Evolutionary conservation across 2,888 invertebrate species (phyloP), one percentile per base, ranked within the genome.

Genomic region (Hypselothyrea guttata): DNA sequence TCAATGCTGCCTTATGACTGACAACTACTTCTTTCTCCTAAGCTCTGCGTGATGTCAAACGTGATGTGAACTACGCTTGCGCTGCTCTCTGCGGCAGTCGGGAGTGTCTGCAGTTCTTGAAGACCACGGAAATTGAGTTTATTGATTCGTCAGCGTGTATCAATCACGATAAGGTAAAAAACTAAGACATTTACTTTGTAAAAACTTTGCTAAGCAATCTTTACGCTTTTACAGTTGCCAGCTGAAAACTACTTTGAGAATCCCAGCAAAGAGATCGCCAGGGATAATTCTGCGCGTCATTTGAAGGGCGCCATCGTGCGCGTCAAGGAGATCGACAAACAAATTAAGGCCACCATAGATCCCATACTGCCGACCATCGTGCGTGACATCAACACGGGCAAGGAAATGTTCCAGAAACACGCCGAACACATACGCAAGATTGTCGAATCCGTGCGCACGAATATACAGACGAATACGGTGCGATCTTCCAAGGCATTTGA

Each of bases 1-100:
- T n/a, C n/a, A n/a, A n/a, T n/a, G n/a, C n/a, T n/a, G n/a, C n/a
- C n/a, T n/a, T n/a, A n/a, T n/a, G n/a, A n/a, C 11, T 1, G 11
- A 7, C 4, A 4, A 9, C 13, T 16, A 3, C 7, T 8, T 2
- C 4, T 16, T 1, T 8, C 9, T 9, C 4, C 0, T 8, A 2
- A 81, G 77, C 54, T 9, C 27, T 77, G 4, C 83, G 81, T 2
- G 83, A 76, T 18, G 58, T 83, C 1, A 77, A 77, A 13, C 73
- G 76, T 0, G 74, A 83, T 45, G 58, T 83, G 0, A 83, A 67
- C 42, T 79, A 70, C 7, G 83, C 83, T 4, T 64, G 76, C 30
- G 76, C 74, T 27, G 73, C 73, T 8, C 59, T 83, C 7, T 77
- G 76, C 8, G 64, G 55, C 35, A 58, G 38, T 38, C 63, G 58